phyloP scores from a whole-genome alignment of 2,797 vertebrate species.

The Schizothorax lantsangensis region DNA sequence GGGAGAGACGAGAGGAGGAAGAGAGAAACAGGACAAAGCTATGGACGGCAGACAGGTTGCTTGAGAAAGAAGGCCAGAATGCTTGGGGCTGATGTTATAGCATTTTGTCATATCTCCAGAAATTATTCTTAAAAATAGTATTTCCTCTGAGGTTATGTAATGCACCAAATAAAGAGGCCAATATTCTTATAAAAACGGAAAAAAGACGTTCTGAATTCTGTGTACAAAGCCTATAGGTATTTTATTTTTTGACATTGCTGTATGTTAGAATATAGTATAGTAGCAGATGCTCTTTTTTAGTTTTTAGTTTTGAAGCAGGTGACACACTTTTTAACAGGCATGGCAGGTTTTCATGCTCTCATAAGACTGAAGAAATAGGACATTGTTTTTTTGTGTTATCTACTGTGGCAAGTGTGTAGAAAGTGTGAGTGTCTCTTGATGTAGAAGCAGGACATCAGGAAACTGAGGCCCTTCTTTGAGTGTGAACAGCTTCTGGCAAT shows the following conservation, averaged over 20 bases:
- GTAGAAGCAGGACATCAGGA: conserved; percentile 12
- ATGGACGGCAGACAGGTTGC: neutral
- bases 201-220: neutral
- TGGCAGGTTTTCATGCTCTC: neutral
- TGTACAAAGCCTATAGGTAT: neutral
- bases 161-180: conserved; percentile 7
- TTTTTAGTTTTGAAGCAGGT: conserved; percentile 15
- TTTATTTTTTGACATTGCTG: neutral
- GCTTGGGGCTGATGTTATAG: neutral
- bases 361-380: conserved; percentile 6
- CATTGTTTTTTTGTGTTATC: conserved; percentile 30
- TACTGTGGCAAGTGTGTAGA: conserved; percentile 9
- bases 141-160: conserved; percentile 3
- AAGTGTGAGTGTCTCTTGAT: neutral
- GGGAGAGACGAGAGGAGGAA: neutral
- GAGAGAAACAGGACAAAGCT: neutral
- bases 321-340: conserved; percentile 25
- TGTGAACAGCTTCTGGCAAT: conserved; percentile 43
- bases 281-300: neutral
- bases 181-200: neutral
- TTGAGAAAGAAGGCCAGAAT: conserved; percentile 5
- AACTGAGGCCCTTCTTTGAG: conserved; percentile 15
- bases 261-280: neutral
- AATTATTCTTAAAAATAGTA: conserved; percentile 28
- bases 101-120: conserved; percentile 24